A percentile compares a stretch with the other conserved stretches of the same genome.
Evolutionary conservation across 1,140 invertebrate genomes (phyloP).

Genomic region (Eumaeus atala): DNA sequence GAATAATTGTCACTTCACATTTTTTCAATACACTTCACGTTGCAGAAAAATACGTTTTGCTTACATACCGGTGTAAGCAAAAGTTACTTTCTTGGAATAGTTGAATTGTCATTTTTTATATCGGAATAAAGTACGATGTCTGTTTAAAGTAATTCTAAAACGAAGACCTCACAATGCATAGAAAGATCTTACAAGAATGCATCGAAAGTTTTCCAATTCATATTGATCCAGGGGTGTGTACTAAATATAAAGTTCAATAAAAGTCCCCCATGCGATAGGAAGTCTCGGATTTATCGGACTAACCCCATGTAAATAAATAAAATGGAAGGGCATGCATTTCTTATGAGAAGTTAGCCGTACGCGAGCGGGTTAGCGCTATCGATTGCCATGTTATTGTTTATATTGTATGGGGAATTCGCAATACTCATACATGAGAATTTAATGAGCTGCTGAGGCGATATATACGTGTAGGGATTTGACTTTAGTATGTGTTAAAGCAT

Average conservation of each 20-base stretch:
- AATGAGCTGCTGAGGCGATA: too few species aligned
- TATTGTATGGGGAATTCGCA: conserved; percentile 5
- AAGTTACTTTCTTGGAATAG: too few species aligned
- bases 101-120: too few species aligned
- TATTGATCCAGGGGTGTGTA: conserved; percentile 61
- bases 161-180: conserved; percentile 1
- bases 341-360: conserved; percentile 52
- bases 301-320: conserved; percentile 72
- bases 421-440: too few species aligned
- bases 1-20: too few species aligned
- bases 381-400: conserved; percentile 31
- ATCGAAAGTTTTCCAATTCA: conserved; percentile 36
- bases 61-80: too few species aligned
- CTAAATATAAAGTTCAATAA: conserved; percentile 70
- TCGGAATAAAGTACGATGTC: too few species aligned
- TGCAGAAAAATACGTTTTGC: too few species aligned
- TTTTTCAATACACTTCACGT: too few species aligned
- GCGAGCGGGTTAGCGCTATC: conserved; percentile 52
- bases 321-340: conserved; percentile 61
- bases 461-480: too few species aligned
- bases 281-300: conserved; percentile 66
- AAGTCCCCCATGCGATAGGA: conserved; percentile 59
- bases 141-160: too few species aligned
- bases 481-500: too few species aligned
- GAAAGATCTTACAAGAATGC: background rate